phyloP scores from a whole-genome alignment of 2,113 vertebrate genomes.

The Albula goreensis region DNA sequence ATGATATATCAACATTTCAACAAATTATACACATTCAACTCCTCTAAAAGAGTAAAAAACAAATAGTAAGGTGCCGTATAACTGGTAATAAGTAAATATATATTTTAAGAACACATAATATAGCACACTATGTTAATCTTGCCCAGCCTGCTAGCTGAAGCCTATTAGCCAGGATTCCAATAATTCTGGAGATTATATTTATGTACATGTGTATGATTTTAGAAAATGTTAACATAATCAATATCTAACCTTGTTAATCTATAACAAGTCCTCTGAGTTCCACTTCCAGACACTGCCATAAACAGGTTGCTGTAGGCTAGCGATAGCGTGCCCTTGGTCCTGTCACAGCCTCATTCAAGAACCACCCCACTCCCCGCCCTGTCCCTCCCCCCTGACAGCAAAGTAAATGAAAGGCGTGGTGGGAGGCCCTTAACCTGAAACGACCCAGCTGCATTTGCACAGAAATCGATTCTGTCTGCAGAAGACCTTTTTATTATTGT shows the following conservation, averaged over 20 bases:
- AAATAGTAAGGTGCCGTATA: too few relatives aligned
- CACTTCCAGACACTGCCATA: neutral
- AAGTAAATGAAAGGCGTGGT: neutral
- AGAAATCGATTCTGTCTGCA: neutral
- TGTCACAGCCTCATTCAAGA: neutral
- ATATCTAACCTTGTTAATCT: neutral
- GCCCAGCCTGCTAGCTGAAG: too few relatives aligned
- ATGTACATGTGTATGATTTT: too few relatives aligned
- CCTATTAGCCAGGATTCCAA: too few relatives aligned
- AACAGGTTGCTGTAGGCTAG: neutral
- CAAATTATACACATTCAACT: too few relatives aligned
- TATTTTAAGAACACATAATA: too few relatives aligned
- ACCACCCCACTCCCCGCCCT: too few relatives aligned
- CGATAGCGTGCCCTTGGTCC: neutral
- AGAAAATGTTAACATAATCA: too few relatives aligned
- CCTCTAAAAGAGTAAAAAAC: too few relatives aligned
- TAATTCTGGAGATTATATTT: too few relatives aligned
- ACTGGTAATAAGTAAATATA: too few relatives aligned
- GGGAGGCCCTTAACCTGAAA: neutral
- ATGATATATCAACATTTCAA: neutral
- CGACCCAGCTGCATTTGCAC: neutral
- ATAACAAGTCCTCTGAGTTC: neutral
- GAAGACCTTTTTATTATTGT: neutral
- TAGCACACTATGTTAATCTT: too few relatives aligned
- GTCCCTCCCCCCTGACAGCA: neutral